A percentile compares a stretch with the other conserved stretches of the same genome.
phyloP scores from a whole-genome alignment of 2,797 vertebrate species.

The Steatocranus sp. region DNA sequence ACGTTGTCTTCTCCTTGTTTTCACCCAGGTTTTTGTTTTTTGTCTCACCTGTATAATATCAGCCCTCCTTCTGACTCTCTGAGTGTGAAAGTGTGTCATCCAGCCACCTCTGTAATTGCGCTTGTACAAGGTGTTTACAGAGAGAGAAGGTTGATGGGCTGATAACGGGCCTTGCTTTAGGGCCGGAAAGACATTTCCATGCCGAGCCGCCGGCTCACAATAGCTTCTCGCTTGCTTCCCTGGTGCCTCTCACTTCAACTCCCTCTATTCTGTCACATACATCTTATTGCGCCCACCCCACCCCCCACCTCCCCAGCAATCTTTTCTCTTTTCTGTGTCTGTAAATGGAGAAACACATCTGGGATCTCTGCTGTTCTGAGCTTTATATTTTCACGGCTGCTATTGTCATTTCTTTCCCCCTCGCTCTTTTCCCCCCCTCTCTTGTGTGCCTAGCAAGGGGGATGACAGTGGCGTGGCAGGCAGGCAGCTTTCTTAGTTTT shows the following conservation, averaged over 20 bases:
- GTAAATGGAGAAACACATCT: constrained; percentile 46
- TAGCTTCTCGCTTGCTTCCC: constrained; percentile 6
- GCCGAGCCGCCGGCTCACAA: constrained; percentile 21
- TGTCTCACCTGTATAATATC: constrained; percentile 22
- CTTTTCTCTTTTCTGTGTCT: background rate
- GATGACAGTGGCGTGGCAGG: constrained; percentile 5
- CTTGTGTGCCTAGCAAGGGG: constrained; percentile 26
- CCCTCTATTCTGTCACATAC: background rate
- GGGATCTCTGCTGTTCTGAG: constrained; percentile 24
- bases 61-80: background rate
- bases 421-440: background rate
- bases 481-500: constrained; percentile 8
- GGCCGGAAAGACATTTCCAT: constrained; percentile 37
- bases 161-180: constrained; percentile 54
- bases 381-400: constrained; percentile 23
- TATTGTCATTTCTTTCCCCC: background rate
- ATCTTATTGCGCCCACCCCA: background rate
- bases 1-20: constrained; percentile 23
- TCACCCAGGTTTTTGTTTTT: background rate
- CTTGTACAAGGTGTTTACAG: constrained; percentile 50
- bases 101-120: constrained; percentile 49
- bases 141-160: constrained; percentile 36
- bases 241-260: background rate
- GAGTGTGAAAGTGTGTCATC: constrained; percentile 40
- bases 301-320: background rate